Percentiles rank a stretch among this genome's conserved stretches.
Conservation (phyloP, 2,888 invertebrate genomes). For the Pegoplata infirma region DNA sequence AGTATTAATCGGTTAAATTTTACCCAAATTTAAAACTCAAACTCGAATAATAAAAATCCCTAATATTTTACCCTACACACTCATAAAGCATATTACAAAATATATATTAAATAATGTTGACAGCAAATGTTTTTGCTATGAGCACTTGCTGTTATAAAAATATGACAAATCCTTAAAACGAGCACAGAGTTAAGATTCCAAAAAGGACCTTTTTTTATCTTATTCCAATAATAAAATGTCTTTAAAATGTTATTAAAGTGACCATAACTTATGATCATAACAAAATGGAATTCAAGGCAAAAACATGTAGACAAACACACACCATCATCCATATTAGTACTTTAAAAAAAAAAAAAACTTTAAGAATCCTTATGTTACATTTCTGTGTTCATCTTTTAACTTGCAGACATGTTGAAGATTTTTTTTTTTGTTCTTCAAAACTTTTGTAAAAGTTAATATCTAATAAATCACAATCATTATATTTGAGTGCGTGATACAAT, state of each 20-base stretch:
- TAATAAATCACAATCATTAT: constrained; percentile 39
- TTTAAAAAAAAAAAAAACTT: constrained; percentile 21
- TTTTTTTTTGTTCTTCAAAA: too few relatives aligned
- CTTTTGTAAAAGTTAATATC: constrained; percentile 35
- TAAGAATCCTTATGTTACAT: constrained; percentile 37
- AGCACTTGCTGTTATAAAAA: background rate
- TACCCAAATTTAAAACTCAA: too few relatives aligned
- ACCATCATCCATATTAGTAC: background rate
- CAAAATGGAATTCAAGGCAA: constrained; percentile 15
- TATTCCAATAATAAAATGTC: background rate
- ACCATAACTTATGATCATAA: constrained; percentile 45
- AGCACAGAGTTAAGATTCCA: background rate
- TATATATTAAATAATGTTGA: background rate
- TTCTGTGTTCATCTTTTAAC: constrained; percentile 31
- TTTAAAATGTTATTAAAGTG: constrained; percentile 36
- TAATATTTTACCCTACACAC: too few relatives aligned
- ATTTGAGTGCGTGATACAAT: background rate
- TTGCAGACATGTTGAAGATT: constrained; percentile 33
- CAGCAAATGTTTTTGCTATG: too few relatives aligned
- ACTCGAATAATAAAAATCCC: too few relatives aligned
- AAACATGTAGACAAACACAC: background rate
- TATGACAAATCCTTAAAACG: constrained; percentile 19
- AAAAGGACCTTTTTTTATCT: background rate
- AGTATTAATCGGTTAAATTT: too few relatives aligned
- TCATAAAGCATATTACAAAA: background rate